phyloP scores from a whole-genome alignment of 1,140 invertebrate species.

The Zaprionus africanus region DNA sequence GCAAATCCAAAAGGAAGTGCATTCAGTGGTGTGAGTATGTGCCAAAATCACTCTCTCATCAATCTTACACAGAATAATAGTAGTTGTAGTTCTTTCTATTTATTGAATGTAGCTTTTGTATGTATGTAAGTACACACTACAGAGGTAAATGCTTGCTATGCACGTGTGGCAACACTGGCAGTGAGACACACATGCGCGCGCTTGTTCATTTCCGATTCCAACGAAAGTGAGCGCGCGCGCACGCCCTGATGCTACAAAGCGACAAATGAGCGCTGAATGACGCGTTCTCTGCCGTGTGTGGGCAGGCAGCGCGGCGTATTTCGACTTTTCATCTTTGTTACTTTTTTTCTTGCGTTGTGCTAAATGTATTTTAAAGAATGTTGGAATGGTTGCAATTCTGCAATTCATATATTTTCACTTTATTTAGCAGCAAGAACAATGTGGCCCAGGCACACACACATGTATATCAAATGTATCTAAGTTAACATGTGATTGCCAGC shows the following conservation, averaged over 20 bases:
- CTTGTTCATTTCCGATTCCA: conserved; percentile 11
- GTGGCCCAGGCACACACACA: neutral
- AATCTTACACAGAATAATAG: neutral
- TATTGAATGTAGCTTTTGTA: conserved; percentile 2
- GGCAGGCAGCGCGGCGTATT: conserved; percentile 35
- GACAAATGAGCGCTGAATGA: conserved; percentile 43
- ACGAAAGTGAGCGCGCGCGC: conserved; percentile 22
- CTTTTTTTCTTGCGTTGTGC: conserved; percentile 13
- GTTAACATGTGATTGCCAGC: conserved; percentile 32
- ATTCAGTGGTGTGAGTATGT: neutral
- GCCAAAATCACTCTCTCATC: conserved; percentile 20
- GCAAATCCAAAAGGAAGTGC: conserved; percentile 18
- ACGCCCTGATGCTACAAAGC: conserved; percentile 44
- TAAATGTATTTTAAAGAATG: conserved; percentile 30
- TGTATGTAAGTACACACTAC: conserved; percentile 10
- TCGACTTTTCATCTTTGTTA: conserved; percentile 28
- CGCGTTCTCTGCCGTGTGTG: conserved; percentile 19
- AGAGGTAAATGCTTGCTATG: neutral
- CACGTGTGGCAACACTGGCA: conserved; percentile 46
- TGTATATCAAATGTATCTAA: neutral
- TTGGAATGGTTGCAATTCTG: neutral
- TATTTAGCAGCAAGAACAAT: conserved; percentile 17
- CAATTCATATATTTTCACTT: conserved; percentile 5
- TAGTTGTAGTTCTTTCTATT: conserved; percentile 14
- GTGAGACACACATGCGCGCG: conserved; percentile 21